A percentile compares a stretch with the other conserved stretches of the same genome.
phyloP scores from a whole-genome alignment of 2,113 vertebrate genomes.

The Mastomys natalensis region DNA sequence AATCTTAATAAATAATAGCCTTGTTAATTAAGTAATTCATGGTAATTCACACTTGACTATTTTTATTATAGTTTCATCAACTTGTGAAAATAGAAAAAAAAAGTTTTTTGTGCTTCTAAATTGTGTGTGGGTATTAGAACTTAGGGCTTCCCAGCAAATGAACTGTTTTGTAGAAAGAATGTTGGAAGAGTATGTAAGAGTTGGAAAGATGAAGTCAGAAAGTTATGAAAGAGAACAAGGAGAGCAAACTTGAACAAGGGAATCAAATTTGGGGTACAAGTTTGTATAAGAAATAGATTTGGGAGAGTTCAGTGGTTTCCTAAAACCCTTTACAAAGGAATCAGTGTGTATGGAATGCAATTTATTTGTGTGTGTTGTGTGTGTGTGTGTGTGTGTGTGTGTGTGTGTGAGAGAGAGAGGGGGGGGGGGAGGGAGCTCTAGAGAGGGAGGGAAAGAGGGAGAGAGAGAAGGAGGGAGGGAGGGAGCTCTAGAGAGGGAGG shows the following conservation, averaged over 20 bases:
- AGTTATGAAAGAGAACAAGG: neutral
- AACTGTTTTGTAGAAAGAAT: slow-evolving; percentile 18
- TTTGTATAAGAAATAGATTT: neutral
- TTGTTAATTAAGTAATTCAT: slow-evolving; percentile 8
- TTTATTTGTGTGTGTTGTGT: neutral
- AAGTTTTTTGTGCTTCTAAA: neutral
- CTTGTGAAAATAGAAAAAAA: neutral
- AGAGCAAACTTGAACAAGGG: neutral
- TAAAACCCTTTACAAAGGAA: slow-evolving; percentile 39
- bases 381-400: neutral
- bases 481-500: neutral
- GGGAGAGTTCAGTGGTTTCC: neutral
- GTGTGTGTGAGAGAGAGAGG: neutral
- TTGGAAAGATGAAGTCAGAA: neutral
- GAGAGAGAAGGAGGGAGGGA: too few relatives aligned
- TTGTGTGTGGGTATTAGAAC: neutral
- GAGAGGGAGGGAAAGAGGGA: neutral
- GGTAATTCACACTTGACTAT: slow-evolving; percentile 21
- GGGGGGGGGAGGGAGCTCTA: neutral
- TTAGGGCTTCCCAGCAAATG: neutral
- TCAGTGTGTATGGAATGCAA: neutral
- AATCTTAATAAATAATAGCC: neutral
- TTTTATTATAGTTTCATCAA: neutral
- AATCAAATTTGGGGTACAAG: neutral
- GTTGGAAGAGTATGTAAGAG: neutral